Base-by-base conservation (phyloP, 2,797 vertebrate genomes). In the Hipposideros larvatus region DNA sequence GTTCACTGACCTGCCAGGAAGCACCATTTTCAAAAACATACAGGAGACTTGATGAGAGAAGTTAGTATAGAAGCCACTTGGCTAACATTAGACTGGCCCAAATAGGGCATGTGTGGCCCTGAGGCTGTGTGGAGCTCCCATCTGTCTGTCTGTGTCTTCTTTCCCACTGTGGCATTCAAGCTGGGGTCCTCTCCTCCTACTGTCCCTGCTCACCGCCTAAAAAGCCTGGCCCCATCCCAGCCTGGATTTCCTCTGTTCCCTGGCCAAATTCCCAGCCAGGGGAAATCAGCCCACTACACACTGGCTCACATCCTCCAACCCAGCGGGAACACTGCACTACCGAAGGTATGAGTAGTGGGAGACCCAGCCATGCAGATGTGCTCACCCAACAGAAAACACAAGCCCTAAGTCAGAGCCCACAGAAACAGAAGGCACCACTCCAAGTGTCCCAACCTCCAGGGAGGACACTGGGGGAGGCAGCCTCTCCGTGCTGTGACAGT, bases 231-330 rank as follows among this genome's bases (percentile, higher is more conserved):
- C 34, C n/a, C 63, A 84, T 24, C 26, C 83, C n/a, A 91, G 53
- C 63, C 55, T 94, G 55, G 55, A 91, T 88, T 96, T 84, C 92
- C 88, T 96, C 83, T 84, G 61, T 55, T 91, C 59, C 63, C 37
- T 84, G 71, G 77, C 55, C 63, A 94, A 91, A 71, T 83, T 94
- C 48, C 65, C 84, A 94, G 34, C 19, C 15, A 13, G 19, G 77
- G 59, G 68, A 82, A 91, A 94, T 91, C 7, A 87, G 11, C 21
- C 34, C 37, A 57, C 37, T 63, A 41, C 11, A 19, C 59, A 7
- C 46, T 91, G 83, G 83, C 63, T 91, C 87, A 87, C 63, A 91
- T 55, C 46, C 77, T 91, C 71, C 41, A 70, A 87, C 61, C 46
- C 43, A 87, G 55, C 4, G 4, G 26, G n/a, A 87, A 6, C 28